phyloP scores from a whole-genome alignment of 2,797 vertebrate genomes.

The Rhinichthys osculus region DNA sequence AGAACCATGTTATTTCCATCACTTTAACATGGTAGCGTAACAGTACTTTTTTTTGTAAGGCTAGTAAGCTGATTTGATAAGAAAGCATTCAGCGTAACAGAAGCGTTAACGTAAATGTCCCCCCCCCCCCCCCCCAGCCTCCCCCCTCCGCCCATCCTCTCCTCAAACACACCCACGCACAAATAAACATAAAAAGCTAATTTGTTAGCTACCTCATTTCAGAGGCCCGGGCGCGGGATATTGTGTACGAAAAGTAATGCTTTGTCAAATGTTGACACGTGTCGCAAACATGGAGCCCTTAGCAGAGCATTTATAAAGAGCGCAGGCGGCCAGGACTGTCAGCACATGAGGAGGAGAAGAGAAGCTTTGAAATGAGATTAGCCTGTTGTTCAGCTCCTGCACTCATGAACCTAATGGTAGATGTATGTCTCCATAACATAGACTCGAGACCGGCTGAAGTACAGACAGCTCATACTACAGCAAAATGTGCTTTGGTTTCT shows the following conservation, averaged over 20 bases:
- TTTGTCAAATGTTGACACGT: slow-evolving; percentile 84
- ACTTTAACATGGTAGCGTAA: neutral
- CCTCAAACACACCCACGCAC: slow-evolving; percentile 77
- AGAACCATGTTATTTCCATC: neutral
- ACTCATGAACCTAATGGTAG: slow-evolving; percentile 66
- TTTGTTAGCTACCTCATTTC: slow-evolving; percentile 81
- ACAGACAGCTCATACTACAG: slow-evolving; percentile 22
- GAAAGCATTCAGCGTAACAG: slow-evolving; percentile 27
- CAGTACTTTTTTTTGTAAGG: neutral
- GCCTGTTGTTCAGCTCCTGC: slow-evolving; percentile 71
- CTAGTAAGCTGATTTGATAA: neutral
- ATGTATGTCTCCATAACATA: slow-evolving; percentile 38
- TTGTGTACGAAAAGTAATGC: slow-evolving; percentile 75
- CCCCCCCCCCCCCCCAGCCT: neutral
- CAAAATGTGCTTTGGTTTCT: neutral
- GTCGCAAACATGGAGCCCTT: slow-evolving; percentile 78
- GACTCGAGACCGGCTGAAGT: slow-evolving; percentile 68
- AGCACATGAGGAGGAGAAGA: slow-evolving; percentile 68
- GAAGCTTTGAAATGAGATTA: slow-evolving; percentile 80
- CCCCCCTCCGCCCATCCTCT: slow-evolving; percentile 7
- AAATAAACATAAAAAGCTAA: slow-evolving; percentile 84
- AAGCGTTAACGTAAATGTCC: slow-evolving; percentile 20
- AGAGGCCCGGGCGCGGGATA: slow-evolving; percentile 74
- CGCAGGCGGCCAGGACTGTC: slow-evolving; percentile 61
- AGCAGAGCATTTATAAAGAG: slow-evolving; percentile 67